phyloP scores from a whole-genome alignment of 1,140 invertebrate species.

The Drosophila kohkoa region DNA sequence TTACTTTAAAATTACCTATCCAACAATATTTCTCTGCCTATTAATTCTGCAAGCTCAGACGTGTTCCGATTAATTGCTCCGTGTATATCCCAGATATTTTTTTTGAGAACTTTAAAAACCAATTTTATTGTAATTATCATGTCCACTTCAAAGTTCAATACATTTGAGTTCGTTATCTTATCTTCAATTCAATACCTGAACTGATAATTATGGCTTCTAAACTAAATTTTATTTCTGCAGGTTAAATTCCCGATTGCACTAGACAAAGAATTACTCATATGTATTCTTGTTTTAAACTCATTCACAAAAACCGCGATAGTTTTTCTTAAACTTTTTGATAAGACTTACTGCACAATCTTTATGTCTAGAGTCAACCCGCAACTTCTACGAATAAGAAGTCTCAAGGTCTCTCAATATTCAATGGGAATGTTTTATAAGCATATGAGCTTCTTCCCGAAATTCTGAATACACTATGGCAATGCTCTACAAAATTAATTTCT shows the following conservation, averaged over 20 bases:
- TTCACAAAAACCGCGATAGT: conserved; percentile 1
- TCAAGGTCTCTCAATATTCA: no score
- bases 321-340: no score
- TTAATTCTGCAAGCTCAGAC: no score
- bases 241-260: neutral
- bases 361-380: neutral
- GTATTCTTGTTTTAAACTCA: neutral
- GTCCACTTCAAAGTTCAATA: conserved; percentile 2
- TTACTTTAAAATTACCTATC: no score
- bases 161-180: conserved; percentile 6
- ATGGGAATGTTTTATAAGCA: no score
- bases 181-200: conserved; percentile 1
- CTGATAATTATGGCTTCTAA: neutral
- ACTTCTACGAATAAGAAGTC: neutral
- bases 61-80: no score
- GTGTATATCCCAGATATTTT: no score
- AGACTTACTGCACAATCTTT: neutral
- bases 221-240: neutral
- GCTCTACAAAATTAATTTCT: no score
- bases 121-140: neutral
- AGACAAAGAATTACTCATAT: neutral
- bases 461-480: conserved; percentile 16
- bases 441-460: no score
- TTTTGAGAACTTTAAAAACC: no score
- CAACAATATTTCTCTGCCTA: no score